Evolutionary conservation across 2,113 vertebrate species (phyloP).

Genomic region (Gymnobelideus leadbeateri): DNA sequence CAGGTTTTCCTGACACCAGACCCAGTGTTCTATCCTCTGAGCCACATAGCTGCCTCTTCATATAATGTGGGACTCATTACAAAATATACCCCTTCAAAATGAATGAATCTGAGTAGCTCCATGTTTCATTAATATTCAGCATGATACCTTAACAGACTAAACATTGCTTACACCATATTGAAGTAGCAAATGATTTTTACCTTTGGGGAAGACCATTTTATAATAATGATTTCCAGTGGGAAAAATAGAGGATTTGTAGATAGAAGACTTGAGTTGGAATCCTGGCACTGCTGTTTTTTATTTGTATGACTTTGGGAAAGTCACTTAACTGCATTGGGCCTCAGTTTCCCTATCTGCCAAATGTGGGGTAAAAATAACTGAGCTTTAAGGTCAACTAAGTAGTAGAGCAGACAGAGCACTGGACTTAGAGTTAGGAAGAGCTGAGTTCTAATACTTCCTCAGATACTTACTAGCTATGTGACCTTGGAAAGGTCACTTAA

Average conservation of each 20-base stretch:
- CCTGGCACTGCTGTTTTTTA: background rate
- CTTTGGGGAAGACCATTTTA: background rate
- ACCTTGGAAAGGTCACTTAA: background rate
- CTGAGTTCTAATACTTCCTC: background rate
- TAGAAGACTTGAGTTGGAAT: background rate
- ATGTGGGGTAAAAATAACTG: background rate
- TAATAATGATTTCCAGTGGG: background rate
- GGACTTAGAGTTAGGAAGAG: background rate
- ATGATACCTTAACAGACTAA: background rate
- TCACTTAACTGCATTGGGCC: background rate
- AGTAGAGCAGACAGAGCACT: background rate
- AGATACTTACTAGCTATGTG: background rate
- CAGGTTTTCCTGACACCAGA: too few species aligned
- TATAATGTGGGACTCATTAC: too few species aligned
- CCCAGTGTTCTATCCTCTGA: background rate
- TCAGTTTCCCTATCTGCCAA: background rate
- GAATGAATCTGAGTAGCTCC: background rate
- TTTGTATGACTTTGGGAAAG: background rate
- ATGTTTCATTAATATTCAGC: background rate
- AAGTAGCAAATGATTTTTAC: background rate
- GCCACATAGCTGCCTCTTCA: too few species aligned
- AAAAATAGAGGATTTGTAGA: background rate
- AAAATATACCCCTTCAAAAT: too few species aligned
- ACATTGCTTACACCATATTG: background rate
- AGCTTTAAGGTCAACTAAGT: background rate